A percentile compares a stretch with the other conserved stretches of the same genome.
Conservation (phyloP, 2,888 invertebrate species). For the Dinocampus coccinellae region DNA sequence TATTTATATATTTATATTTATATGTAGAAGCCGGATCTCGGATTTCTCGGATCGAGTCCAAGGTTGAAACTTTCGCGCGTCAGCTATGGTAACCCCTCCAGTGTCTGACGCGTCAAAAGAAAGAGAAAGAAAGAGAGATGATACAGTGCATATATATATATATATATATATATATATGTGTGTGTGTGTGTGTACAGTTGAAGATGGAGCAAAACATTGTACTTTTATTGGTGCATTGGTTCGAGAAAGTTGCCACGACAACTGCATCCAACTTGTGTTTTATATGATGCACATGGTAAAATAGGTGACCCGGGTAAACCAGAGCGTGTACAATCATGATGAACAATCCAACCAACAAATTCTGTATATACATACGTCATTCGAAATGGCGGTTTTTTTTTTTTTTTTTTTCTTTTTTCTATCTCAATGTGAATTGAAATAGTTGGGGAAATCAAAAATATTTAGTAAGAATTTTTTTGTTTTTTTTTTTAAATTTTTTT, state of each 20-base stretch:
- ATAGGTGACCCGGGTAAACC: constrained; percentile 37
- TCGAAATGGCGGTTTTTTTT: no score
- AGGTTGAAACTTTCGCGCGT: constrained; percentile 34
- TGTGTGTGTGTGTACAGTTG: neutral
- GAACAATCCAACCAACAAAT: neutral
- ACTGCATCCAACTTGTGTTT: neutral
- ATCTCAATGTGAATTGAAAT: no score
- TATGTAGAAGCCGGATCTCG: constrained; percentile 18
- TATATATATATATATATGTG: no score
- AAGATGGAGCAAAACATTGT: neutral
- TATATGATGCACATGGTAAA: constrained; percentile 26
- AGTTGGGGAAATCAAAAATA: no score
- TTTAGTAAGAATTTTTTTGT: no score
- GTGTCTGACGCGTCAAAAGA: neutral
- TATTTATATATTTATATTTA: neutral
- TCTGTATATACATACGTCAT: no score
- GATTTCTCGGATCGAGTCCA: constrained; percentile 35
- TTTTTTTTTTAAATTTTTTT: no score
- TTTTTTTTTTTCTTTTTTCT: no score
- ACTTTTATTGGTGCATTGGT: neutral
- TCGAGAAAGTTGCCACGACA: constrained; percentile 30
- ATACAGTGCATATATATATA: neutral
- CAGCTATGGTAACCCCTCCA: neutral
- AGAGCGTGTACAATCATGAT: neutral
- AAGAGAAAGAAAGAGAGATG: constrained; percentile 12